Percentiles rank a stretch among this genome's conserved stretches.
These are phyloP conservation scores for Falco biarmicus DNA, from an alignment of 2,797 vertebrate genomes.

Conservation along the genomic window DNA sequence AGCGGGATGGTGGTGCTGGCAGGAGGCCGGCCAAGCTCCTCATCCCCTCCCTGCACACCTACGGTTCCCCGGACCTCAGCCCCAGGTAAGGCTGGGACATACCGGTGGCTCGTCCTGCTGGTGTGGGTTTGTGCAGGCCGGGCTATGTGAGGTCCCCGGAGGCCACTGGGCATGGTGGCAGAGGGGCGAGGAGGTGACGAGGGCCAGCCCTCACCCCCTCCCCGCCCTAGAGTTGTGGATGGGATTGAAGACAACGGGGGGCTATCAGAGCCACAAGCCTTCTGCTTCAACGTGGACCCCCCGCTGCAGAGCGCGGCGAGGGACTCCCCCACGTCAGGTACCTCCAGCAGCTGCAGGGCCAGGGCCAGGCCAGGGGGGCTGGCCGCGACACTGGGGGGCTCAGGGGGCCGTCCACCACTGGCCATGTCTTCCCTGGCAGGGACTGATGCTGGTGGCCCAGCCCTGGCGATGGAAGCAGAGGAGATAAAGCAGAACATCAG, in stretches of 20 bases:
- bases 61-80: slow-evolving; percentile 87
- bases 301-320: not conserved
- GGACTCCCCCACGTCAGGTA: slow-evolving; percentile 71
- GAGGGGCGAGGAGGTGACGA: accelerated
- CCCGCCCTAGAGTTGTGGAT: slow-evolving; percentile 86
- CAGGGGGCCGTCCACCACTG: not conserved
- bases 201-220: not conserved
- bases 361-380: accelerated
- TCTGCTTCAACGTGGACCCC: slow-evolving; percentile 84
- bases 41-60: slow-evolving; percentile 84
- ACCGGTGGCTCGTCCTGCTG: not conserved
- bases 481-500: slow-evolving; percentile 88
- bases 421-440: slow-evolving; percentile 51
- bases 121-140: accelerated
- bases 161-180: not conserved
- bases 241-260: slow-evolving; percentile 90
- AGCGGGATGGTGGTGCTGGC: not conserved
- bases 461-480: slow-evolving; percentile 83
- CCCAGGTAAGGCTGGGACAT: slow-evolving; percentile 81
- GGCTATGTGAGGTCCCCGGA: not conserved
- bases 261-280: slow-evolving; percentile 74
- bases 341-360: not conserved
- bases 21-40: slow-evolving; percentile 85
- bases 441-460: slow-evolving; percentile 66
- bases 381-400: not conserved